These are phyloP conservation scores for Nothocercus nigrocapillus DNA, from an alignment of 2,113 vertebrate genomes.

Conservation along the genomic window DNA sequence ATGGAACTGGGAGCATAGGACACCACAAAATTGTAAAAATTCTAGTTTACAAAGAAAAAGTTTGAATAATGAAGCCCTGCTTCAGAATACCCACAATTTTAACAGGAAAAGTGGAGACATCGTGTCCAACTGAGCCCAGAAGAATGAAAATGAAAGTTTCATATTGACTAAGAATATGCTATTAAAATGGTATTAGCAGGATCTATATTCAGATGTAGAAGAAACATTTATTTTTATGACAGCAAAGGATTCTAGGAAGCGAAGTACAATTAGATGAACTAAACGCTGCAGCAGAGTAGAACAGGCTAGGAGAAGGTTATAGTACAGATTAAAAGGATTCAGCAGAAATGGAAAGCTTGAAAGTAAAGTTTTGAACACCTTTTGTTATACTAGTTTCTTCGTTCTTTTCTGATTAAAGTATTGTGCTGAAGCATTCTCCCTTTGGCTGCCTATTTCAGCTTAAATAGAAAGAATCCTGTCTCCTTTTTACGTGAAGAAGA, in stretches of 20 bases:
- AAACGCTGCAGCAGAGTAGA: not conserved
- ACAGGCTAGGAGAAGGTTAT: conserved; percentile 47
- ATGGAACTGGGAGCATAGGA: not conserved
- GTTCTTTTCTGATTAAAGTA: conserved; percentile 30
- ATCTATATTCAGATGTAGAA: conserved; percentile 2
- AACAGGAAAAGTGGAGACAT: not conserved
- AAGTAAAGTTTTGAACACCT: conserved; percentile 52
- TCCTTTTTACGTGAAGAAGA: conserved; percentile 11
- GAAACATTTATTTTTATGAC: not conserved
- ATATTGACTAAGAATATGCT: not conserved
- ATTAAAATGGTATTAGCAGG: not conserved
- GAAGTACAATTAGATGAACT: conserved; percentile 43
- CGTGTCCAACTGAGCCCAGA: not conserved
- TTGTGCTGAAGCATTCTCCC: conserved; percentile 3
- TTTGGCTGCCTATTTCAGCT: conserved; percentile 8
- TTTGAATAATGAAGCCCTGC: not conserved
- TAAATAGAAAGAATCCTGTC: not conserved
- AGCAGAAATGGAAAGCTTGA: conserved; percentile 2
- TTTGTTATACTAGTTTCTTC: conserved; percentile 24
- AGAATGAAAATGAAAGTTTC: not conserved
- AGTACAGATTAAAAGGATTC: conserved; percentile 44
- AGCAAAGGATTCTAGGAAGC: conserved; percentile 15
- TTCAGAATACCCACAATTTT: not conserved
- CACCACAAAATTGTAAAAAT: not conserved
- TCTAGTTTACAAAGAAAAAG: not conserved